Conservation (phyloP, 2,797 vertebrate genomes). For the Leptodactylus fallax region DNA sequence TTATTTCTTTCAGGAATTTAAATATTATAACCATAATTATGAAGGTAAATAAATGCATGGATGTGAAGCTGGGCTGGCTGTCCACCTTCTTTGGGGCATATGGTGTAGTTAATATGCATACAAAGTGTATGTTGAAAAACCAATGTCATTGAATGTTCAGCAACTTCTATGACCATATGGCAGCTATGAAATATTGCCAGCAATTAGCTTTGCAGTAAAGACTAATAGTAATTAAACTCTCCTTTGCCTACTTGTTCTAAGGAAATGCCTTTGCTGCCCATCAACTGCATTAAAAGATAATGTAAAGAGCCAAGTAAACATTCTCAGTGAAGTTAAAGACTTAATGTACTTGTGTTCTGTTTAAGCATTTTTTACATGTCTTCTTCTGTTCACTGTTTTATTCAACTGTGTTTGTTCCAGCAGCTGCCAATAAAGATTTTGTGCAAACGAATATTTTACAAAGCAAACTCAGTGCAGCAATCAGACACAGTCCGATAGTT, state of each 20-base stretch:
- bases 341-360: not conserved
- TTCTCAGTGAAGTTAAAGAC: not conserved
- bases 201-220: not conserved
- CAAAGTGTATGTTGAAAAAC: too few species aligned
- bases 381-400: not conserved
- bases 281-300: not conserved
- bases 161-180: not conserved
- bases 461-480: conserved; percentile 11
- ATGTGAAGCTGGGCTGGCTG: not conserved
- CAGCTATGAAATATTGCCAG: not conserved
- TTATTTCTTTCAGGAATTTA: too few species aligned
- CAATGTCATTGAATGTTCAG: not conserved
- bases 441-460: not conserved
- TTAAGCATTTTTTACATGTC: not conserved
- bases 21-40: too few species aligned
- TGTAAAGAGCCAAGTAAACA: not conserved
- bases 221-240: not conserved
- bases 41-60: not conserved
- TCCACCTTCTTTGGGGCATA: not conserved
- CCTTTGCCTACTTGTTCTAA: not conserved
- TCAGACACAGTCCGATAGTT: not conserved
- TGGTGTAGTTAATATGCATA: not conserved
- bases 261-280: not conserved
- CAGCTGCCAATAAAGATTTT: conserved; percentile 1
- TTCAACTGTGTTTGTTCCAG: not conserved